Conservation (phyloP, 2,888 invertebrate species). For the Hirudinaria manillensis region DNA sequence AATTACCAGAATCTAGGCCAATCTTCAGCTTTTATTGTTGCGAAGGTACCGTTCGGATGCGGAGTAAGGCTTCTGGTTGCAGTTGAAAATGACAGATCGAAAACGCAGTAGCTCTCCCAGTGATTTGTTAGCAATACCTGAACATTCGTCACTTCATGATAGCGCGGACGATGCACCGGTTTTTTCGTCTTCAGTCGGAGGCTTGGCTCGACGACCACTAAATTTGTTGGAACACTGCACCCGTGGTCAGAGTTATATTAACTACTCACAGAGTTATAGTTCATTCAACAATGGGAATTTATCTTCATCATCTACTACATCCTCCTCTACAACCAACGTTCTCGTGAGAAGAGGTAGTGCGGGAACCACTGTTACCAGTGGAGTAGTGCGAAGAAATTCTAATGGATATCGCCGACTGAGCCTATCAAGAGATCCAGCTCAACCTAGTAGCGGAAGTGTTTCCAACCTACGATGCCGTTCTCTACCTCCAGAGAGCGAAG, state of each 20-base stretch:
- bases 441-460: constrained; percentile 26
- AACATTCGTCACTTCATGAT: background rate
- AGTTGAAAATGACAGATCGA: constrained; percentile 1
- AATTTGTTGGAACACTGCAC: background rate
- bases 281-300: constrained; percentile 1
- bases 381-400: constrained; percentile 17
- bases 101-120: constrained; percentile 8
- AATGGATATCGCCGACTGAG: constrained; percentile 24
- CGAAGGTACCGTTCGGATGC: no score
- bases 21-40: no score
- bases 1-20: no score
- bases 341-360: constrained; percentile 10
- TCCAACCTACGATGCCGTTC: constrained; percentile 22
- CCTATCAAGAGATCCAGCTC: constrained; percentile 21
- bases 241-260: background rate
- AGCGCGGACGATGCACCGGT: background rate
- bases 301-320: background rate
- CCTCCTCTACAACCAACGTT: constrained; percentile 2
- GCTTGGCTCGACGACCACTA: constrained; percentile 11
- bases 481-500: constrained; percentile 27
- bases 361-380: background rate
- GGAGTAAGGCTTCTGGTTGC: no score
- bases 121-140: constrained; percentile 8
- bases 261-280: background rate
- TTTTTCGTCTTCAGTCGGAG: background rate